Evolutionary conservation across 2,113 vertebrate genomes (phyloP), one percentile per base, ranked within the genome.

Genomic region (Antennarius striatus): DNA sequence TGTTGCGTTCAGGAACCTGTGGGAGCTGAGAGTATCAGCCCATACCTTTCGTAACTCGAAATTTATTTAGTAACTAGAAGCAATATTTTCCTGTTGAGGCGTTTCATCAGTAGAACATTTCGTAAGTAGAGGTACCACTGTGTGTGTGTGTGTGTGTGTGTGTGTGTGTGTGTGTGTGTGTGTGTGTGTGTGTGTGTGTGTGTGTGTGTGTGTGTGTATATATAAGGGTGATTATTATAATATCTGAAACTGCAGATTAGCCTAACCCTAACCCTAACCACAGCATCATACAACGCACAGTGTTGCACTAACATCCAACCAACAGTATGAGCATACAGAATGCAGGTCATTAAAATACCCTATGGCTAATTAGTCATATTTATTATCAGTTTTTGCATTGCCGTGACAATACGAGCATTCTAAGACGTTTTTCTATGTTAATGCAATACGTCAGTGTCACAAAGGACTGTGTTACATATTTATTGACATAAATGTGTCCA

Each of bases 381-480:
- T 56, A 80, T 75, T 77, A 32, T 40, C 10, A 10, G 71, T 77
- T 75, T 75, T 32, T 42, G 16, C 51, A 58, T 68, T 53, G 32
- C 78, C 50, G 80, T 76, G 54, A 73, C 58, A 80, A 73, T 67
- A 14, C 22, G 69, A 61, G 70, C 58, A 60, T 60, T 71, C 5
- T 39, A 75, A 53, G 48, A 47, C 4, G 28, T 77, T 69, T 78
- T 66, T 70, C 55, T 77, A 75, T 64, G 73, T 82, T 72, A 77
- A 85, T 63, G 60, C 5, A 17, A 22, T 5, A 4, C 61, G 56
- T 67, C 65, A 72, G 64, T 73, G 66, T 73, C 60, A 75, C 40
- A 43, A 4, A 46, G 56, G 0, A 8, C 8, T 66, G 40, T 68
- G 71, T 73, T 51, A 10, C 36, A 50, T 73, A 42, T 58, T 43